Base-by-base conservation (phyloP, 2,888 invertebrate genomes). In the Leptothorax acervorum region DNA sequence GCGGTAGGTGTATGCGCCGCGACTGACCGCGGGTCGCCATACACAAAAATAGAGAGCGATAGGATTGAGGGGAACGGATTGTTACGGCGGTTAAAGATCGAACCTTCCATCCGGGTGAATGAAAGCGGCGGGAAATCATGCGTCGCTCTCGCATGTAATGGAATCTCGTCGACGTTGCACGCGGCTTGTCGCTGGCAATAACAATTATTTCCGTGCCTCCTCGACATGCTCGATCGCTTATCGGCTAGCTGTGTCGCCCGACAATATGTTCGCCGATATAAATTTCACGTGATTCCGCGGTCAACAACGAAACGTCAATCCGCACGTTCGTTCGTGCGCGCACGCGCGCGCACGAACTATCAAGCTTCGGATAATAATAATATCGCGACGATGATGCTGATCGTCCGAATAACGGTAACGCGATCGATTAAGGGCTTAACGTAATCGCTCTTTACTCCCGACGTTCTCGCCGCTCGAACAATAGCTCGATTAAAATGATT, bases 131-230 rank as follows among this genome's bases (percentile, higher is more conserved):
- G 51, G 68, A 70, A 83, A 86, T 85, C 83, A 66, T 42, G 66
- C 75, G 70, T 28, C 18, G 35, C 65, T 63, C 18, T 55, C 53
- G 53, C 74, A 23, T 82, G 85, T 90, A 91, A 92, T 89, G 84
- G 83, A 90, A 92, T 92, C 89, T 88, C 88, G 87, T 91, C 86
- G 91, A 82, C 88, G 86, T 84, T 85, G 87, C 84, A 86, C 85
- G 73, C 65, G 85, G 82, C 87, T 85, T 89, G 92, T 91, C 92
- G 89, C 84, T 82, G 82, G 86, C 87, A 88, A 92, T 92, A 91
- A 92, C 90, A 87, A 92, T 91, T 91, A 90, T 90, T 89, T 86
- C 85, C 82, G 75, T 45, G 62, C 71, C 78, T 83, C 84, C 83
- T 85, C 65, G 83, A 68, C 83, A 76, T 60, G 53, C 73, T n/a